Evolutionary conservation across 2,888 invertebrate genomes (phyloP).

Genomic region (Neoitamus cyanurus): DNA sequence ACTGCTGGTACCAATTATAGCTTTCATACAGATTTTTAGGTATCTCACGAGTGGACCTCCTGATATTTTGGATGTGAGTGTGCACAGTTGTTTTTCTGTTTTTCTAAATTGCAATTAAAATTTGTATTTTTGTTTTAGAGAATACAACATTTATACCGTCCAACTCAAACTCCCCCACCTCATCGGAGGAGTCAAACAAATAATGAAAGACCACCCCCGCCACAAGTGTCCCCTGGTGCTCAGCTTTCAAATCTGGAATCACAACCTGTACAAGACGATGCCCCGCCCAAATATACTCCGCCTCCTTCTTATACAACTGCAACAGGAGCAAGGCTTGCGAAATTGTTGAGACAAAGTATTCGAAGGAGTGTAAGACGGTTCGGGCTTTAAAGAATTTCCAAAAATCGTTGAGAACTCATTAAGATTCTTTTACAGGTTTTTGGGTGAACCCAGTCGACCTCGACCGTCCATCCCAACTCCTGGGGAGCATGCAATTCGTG

Average conservation of each 20-base stretch:
- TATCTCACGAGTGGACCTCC: slow-evolving; percentile 86
- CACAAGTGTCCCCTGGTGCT: slow-evolving; percentile 35
- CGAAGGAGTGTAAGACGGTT: slow-evolving; percentile 80
- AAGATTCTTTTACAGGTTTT: slow-evolving; percentile 51
- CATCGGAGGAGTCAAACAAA: slow-evolving; percentile 57
- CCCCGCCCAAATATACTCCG: slow-evolving; percentile 93
- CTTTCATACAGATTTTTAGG: slow-evolving; percentile 74
- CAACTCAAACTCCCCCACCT: slow-evolving; percentile 69
- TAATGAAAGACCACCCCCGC: slow-evolving; percentile 47
- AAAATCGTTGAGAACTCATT: not conserved
- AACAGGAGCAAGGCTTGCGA: slow-evolving; percentile 84
- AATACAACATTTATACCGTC: slow-evolving; percentile 85
- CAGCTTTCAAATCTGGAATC: slow-evolving; percentile 55
- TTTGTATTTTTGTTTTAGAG: slow-evolving; percentile 70
- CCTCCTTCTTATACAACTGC: slow-evolving; percentile 94
- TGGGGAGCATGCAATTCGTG: slow-evolving; percentile 41
- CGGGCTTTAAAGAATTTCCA: not conserved
- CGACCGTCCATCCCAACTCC: slow-evolving; percentile 53
- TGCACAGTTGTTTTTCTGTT: not conserved
- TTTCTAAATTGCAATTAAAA: slow-evolving; percentile 30
- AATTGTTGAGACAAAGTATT: slow-evolving; percentile 79
- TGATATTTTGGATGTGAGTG: slow-evolving; percentile 85
- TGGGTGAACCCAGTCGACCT: slow-evolving; percentile 55
- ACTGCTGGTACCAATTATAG: slow-evolving; percentile 73
- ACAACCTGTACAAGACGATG: slow-evolving; percentile 71